Base-by-base conservation (phyloP, 2,797 vertebrate genomes). In the Phrynocephalus vlangalii region DNA sequence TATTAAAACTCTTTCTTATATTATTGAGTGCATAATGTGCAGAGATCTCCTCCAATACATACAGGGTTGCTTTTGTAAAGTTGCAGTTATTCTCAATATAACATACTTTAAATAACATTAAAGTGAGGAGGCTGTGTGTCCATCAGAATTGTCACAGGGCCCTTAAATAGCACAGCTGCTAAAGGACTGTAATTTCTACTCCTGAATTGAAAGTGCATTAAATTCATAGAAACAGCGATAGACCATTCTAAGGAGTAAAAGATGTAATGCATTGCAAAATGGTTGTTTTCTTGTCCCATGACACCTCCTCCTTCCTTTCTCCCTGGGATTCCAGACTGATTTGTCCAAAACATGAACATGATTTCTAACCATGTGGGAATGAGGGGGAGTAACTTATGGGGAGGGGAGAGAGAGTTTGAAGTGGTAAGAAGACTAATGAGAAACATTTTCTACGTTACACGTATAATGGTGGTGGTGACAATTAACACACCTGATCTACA, bases 1-100 rank as follows among this genome's bases (percentile, higher is more conserved):
- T 70, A 73, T 76, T 85, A 76, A 85, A 75, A 52, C 60, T 56
- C 44, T 73, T 81, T 9, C 28, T 88, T 56, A 56, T 71, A 73
- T 67, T 85, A 38, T 63, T 75, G 44, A 80, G 77, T 5, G 3
- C 44, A 30, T 67, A 52, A 72, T 18, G 15, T 66, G 52, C 63
- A 3, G n/a, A 6, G 56, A 68, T 67, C 48, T 80, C 38, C 15
- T 76, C 6, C 30, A 52, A 11, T 18, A 75, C 10, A 56, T 76
- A 38, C 22, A 85, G 48, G 30, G 73, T 3, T 52, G 13, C 20
- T 67, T 16, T 13, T 68, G 24, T 44, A 33, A 76, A 81, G n/a
- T 9, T 85, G 10, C n/a, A 80, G 50, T 73, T 20, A 56, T 52
- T 81, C 73, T 67, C 56, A 67, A 80, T 80, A n/a, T 30, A 15